Percentiles rank a stretch among this genome's conserved stretches.
Conservation (phyloP, 2,888 invertebrate genomes). For the Synanthedon vespiformis region DNA sequence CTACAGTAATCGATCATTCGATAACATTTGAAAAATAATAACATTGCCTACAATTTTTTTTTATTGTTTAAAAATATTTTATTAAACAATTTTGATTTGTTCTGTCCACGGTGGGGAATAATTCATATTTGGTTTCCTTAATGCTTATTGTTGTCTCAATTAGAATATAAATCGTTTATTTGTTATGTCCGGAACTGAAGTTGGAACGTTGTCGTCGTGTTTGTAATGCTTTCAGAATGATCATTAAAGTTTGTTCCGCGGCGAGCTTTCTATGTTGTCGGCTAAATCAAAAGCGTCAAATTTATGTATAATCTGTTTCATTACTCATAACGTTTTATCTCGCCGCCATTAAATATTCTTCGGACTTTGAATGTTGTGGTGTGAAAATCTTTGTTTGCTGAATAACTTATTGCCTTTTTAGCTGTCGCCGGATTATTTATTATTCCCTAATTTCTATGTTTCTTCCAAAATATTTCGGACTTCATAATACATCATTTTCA, state of each 20-base stretch:
- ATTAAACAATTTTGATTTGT: background rate
- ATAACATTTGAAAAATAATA: no score
- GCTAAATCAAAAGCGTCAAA: constrained; percentile 48
- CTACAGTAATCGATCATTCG: no score
- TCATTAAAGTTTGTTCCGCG: constrained; percentile 31
- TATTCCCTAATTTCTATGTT: no score
- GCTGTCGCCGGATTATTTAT: no score
- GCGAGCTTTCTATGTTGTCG: constrained; percentile 32
- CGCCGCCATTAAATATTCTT: constrained; percentile 12
- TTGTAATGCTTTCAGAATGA: constrained; percentile 31
- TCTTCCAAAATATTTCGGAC: no score
- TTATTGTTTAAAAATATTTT: background rate
- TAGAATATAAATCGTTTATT: constrained; percentile 6
- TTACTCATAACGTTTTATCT: constrained; percentile 27
- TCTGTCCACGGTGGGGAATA: background rate
- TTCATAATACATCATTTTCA: no score
- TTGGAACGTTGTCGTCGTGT: constrained; percentile 15
- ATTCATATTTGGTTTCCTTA: constrained; percentile 1
- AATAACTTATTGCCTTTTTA: no score
- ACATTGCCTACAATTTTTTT: no score
- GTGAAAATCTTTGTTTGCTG: no score
- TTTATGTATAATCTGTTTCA: constrained; percentile 26
- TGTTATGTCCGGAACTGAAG: constrained; percentile 7
- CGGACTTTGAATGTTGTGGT: no score
- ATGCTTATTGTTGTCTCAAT: background rate